Percentiles rank a stretch among this genome's conserved stretches.
Evolutionary conservation across 2,888 invertebrate species (phyloP).

Genomic region (Callyntrura guangdongensis): DNA sequence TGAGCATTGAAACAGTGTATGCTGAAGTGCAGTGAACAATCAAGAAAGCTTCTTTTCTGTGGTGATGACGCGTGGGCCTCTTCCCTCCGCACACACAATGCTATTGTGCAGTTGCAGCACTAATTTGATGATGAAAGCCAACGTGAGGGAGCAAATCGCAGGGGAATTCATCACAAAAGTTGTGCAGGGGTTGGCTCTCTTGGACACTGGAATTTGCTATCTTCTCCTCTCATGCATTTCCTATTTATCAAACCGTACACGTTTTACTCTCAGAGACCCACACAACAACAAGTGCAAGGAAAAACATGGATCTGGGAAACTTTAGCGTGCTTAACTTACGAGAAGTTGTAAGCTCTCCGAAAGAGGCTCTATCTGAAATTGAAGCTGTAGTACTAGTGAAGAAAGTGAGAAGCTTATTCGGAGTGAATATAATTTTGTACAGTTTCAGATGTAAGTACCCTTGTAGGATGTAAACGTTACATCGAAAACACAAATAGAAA

Average conservation of each 20-base stretch:
- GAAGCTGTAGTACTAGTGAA: too few species aligned
- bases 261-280: not conserved
- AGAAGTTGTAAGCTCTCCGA: not conserved
- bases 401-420: too few species aligned
- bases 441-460: too few species aligned
- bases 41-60: not conserved
- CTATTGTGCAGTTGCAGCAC: conserved; percentile 10
- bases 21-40: conserved; percentile 9
- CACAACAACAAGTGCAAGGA: not conserved
- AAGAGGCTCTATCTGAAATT: too few species aligned
- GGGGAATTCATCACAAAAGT: conserved; percentile 35
- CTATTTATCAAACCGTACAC: not conserved
- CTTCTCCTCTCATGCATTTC: not conserved
- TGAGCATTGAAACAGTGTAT: conserved; percentile 8
- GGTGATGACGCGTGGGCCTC: conserved; percentile 21
- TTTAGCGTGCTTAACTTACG: not conserved
- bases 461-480: too few species aligned
- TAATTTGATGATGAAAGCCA: conserved; percentile 36
- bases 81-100: not conserved
- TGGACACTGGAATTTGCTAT: conserved; percentile 7
- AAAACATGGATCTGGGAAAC: too few species aligned
- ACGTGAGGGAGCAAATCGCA: conserved; percentile 46
- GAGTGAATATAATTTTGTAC: too few species aligned
- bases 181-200: conserved; percentile 28
- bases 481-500: too few species aligned